Evolutionary conservation across 2,888 invertebrate genomes (phyloP).

Genomic region (Parascotia fuliginaria): DNA sequence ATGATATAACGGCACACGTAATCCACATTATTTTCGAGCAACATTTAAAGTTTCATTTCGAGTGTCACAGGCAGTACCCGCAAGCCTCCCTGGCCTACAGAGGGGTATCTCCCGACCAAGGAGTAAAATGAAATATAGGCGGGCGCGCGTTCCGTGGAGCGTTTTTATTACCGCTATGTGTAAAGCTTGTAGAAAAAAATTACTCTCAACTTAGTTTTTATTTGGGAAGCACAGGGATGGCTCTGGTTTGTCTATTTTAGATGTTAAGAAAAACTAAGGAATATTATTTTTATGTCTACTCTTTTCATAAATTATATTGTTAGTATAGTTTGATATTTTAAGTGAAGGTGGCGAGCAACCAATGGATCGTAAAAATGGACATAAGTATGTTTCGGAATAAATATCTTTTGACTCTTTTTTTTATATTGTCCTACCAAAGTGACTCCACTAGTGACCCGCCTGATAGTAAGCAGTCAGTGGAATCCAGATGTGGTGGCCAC

Average conservation of each 20-base stretch:
- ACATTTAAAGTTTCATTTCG: constrained; percentile 79
- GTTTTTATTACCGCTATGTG: constrained; percentile 80
- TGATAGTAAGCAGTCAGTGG: no score
- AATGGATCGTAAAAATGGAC: no score
- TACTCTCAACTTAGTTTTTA: constrained; percentile 72
- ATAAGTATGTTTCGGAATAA: no score
- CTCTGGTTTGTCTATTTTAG: constrained; percentile 27
- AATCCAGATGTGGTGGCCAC: no score
- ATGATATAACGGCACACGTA: constrained; percentile 62
- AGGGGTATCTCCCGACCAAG: constrained; percentile 50
- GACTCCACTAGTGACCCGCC: no score
- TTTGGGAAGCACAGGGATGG: constrained; percentile 51
- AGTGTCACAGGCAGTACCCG: constrained; percentile 64
- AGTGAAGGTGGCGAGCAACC: no score
- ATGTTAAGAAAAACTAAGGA: constrained; percentile 3
- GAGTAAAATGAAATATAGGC: constrained; percentile 76
- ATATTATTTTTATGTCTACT: no score
- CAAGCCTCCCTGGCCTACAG: constrained; percentile 37
- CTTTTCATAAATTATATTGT: no score
- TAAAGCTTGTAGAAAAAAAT: constrained; percentile 79
- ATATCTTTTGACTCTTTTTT: no score
- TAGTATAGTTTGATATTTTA: no score
- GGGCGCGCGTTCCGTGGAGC: constrained; percentile 62
- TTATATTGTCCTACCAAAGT: no score
- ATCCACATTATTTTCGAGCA: constrained; percentile 69